Conservation (phyloP, 2,113 vertebrate species). For the Aspidoscelis tigris region DNA sequence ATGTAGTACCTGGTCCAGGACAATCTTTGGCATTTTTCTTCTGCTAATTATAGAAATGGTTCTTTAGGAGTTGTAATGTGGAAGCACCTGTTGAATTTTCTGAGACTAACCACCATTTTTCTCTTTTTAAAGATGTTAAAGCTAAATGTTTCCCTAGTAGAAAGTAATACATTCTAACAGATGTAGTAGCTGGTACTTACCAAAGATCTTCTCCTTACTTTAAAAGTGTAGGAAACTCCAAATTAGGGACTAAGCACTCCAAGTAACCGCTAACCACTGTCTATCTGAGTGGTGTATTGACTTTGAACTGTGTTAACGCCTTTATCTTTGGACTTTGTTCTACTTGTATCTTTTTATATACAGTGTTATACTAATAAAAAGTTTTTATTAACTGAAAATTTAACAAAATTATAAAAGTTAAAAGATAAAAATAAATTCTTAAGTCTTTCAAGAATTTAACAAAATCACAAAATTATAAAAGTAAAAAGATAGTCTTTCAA, state of each 20-base stretch:
- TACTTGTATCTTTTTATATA: background rate
- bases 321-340: background rate
- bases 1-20: background rate
- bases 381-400: too few species aligned
- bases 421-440: too few species aligned
- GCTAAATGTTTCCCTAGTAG: background rate
- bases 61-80: background rate
- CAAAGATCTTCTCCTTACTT: background rate
- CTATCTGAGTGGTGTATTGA: background rate
- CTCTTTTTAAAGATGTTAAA: too few species aligned
- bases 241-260: background rate
- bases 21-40: background rate
- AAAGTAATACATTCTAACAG: background rate
- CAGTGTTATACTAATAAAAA: background rate
- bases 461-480: too few species aligned
- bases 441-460: background rate
- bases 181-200: constrained; percentile 4
- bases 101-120: background rate
- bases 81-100: background rate
- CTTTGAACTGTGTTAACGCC: background rate
- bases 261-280: background rate
- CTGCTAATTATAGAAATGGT: background rate
- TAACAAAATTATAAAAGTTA: too few species aligned
- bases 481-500: background rate
- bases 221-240: background rate